Base-by-base conservation (phyloP, 2,888 invertebrate genomes). In the Torymus tubicola region DNA sequence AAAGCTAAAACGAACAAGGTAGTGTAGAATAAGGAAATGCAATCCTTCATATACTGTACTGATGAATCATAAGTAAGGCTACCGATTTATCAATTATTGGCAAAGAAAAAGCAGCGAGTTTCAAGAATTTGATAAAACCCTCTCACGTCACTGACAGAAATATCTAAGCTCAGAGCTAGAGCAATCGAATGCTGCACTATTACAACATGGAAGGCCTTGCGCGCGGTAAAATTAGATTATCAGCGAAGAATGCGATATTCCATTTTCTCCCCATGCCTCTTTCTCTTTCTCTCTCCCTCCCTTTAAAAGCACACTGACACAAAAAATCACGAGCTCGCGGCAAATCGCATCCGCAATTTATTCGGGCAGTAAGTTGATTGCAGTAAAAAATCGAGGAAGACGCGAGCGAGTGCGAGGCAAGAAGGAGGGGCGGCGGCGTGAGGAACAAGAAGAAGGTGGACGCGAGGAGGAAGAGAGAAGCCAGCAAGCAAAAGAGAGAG, bases 281-380 rank as follows among this genome's bases (percentile, higher is more conserved):
- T 4, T 31, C 31, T 31, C 31, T 31, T 4, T 31, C 31, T 78
- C 71, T 78, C 71, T 60, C 58, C 58, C 53, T 21, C 24, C 71
- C 52, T 65, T 65, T 69, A 50, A 55, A 65, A 61, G 78, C 77
- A 70, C 58, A 67, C 65, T 71, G 67, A 72, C 71, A 78, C 65
- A 78, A 72, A 78, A 71, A 78, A 77, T 57, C 50, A 10, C 60
- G 67, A 50, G 67, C 73, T 67, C 75, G 78, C 65, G 78, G 71
- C 78, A 78, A 78, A 78, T 78, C 78, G 78, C 78, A 71, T 78
- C 78, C 78, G 78, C 78, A 78, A 78, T 78, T 78, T 78, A 78
- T 78, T 78, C 78, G 78, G 78, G 64, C 71, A 78, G 78, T 78
- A 71, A 78, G 78, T 78, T 78, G 78, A 78, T 78, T 78, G 71